Base-by-base conservation (phyloP, 2,113 vertebrate genomes). In the Ceyx margarethae region DNA sequence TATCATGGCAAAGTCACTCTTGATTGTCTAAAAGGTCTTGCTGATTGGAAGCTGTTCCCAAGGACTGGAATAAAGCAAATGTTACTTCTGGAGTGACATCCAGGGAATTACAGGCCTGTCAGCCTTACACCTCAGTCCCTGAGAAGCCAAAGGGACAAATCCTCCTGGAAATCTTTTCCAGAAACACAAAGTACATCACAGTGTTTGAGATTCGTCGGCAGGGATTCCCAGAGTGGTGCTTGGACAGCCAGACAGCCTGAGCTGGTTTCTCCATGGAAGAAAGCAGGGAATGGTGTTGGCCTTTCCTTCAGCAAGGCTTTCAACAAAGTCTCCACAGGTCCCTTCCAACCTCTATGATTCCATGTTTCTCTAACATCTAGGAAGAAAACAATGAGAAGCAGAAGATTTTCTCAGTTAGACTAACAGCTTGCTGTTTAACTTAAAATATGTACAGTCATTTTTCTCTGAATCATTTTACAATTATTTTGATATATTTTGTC, bases 401-500 rank as follows among this genome's bases (percentile, higher is more conserved):
- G 13, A 75, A 84, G 4, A 84, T 76, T 91, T 87, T 81, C 58
- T 76, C 69, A 25, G 42, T 93, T 93, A 89, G 56, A 58, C 74
- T 94, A 94, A 89, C 94, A 95, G 95, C 89, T 96, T 95, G 86
- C 78, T 92, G 83, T 95, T 94, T 95, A 89, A 86, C 90, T 94
- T 95, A 89, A 95, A 95, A 93, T 95, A 94, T 93, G 84, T 82
- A 82, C 74, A 95, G 90, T 94, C 89, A 95, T 87, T 96, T 95
- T 89, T 90, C 71, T 94, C 53, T 94, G 85, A 94, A 89, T 91
- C 80, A 87, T 94, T 96, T 94, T 92, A 95, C 85, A 97, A 94
- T 94, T 96, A 89, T 96, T 94, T 93, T 94, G 83, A 94, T 94
- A 62, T 95, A 95, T 94, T 96, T 95, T 96, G 91, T 96, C 94